A percentile compares a stretch with the other conserved stretches of the same genome.
phyloP scores from a whole-genome alignment of 2,888 invertebrate genomes.

The Caenorhabditis imperialis region DNA sequence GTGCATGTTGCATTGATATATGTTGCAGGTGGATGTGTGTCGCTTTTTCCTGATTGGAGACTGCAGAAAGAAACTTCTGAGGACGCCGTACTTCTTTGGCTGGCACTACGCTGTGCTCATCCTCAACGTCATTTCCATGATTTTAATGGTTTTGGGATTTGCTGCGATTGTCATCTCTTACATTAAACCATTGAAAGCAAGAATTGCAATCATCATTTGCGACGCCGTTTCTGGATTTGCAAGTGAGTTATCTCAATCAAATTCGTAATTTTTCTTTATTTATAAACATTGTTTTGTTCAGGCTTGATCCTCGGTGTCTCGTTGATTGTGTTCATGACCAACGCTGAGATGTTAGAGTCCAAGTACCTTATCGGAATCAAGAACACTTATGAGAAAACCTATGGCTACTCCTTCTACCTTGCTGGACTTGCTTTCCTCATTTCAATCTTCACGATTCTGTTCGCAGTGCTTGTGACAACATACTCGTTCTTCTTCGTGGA shows the following conservation, averaged over 20 bases:
- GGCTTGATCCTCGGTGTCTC: conserved; percentile 68
- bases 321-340: conserved; percentile 75
- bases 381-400: conserved; percentile 74
- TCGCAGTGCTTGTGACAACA: conserved; percentile 71
- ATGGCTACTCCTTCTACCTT: conserved; percentile 77
- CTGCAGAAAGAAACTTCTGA: conserved; percentile 75
- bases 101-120: conserved; percentile 77
- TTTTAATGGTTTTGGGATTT: conserved; percentile 55
- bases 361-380: conserved; percentile 75
- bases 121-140: conserved; percentile 66
- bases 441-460: conserved; percentile 68
- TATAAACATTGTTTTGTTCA: background rate
- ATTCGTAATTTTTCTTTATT: background rate
- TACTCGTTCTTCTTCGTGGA: conserved; percentile 68
- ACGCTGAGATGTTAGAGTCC: conserved; percentile 77
- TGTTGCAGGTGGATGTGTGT: conserved; percentile 73
- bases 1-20: background rate
- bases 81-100: conserved; percentile 77
- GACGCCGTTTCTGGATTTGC: conserved; percentile 52
- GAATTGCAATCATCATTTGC: conserved; percentile 55
- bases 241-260: conserved; percentile 31
- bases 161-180: conserved; percentile 62
- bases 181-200: conserved; percentile 50
- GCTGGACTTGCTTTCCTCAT: conserved; percentile 70
- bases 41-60: conserved; percentile 76